Conservation (phyloP, 2,888 invertebrate species). For the Drosophila tripunctata region DNA sequence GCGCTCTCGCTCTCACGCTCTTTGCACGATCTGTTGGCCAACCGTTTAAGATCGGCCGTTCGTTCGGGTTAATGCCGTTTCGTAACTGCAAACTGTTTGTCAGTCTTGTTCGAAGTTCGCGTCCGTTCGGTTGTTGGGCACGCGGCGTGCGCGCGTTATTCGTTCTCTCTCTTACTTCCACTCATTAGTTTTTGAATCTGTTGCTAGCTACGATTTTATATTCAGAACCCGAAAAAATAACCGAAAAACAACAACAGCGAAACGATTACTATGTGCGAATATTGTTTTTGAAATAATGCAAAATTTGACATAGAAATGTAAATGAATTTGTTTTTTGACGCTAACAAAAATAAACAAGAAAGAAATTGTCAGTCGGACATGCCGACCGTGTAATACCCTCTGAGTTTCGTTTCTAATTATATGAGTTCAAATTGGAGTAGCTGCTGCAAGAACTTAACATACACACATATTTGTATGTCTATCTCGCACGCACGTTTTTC, state of each 20-base stretch:
- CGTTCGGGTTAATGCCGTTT: conserved; percentile 25
- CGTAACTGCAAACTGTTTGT: conserved; percentile 14
- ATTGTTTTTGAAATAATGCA: conserved; percentile 22
- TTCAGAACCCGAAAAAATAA: conserved; percentile 26
- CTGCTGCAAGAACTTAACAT: no score
- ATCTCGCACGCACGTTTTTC: no score
- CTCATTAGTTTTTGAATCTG: conserved; percentile 1
- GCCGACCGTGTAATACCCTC: no score
- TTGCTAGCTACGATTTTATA: conserved; percentile 19
- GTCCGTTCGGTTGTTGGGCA: conserved; percentile 74
- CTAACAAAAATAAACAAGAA: conserved; percentile 13
- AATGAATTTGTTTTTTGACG: conserved; percentile 38
- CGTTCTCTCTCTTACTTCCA: conserved; percentile 7
- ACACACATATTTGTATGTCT: no score
- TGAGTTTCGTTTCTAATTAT: no score
- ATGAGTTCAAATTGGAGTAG: no score
- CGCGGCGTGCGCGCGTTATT: conserved; percentile 61
- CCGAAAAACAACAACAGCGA: background rate
- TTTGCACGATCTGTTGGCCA: background rate
- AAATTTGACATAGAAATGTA: conserved; percentile 48
- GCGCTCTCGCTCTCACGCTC: background rate
- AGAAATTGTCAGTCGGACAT: no score
- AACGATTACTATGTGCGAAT: conserved; percentile 38
- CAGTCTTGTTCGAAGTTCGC: conserved; percentile 78
- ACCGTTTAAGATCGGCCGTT: conserved; percentile 1